A percentile compares a stretch with the other conserved stretches of the same genome.
These are phyloP conservation scores for Actinemys pallida DNA, from an alignment of 2,113 vertebrate genomes.

Conservation along the genomic window DNA sequence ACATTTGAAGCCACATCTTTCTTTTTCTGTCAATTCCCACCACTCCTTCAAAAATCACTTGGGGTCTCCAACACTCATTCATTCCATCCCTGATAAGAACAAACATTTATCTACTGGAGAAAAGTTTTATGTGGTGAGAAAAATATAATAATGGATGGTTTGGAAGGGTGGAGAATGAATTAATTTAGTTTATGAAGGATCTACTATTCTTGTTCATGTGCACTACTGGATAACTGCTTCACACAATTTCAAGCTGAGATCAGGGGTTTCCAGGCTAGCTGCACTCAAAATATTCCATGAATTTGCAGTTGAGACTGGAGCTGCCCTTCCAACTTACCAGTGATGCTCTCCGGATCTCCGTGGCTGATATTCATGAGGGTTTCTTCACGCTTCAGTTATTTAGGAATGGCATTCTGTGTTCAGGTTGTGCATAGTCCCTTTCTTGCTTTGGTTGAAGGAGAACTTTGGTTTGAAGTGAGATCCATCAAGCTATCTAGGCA, in stretches of 20 bases:
- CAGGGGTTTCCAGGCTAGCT: neutral
- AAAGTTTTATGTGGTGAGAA: neutral
- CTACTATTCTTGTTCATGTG: neutral
- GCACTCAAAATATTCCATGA: neutral
- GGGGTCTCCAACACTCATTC: neutral
- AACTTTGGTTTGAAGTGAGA: constrained; percentile 69
- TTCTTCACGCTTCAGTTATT: constrained; percentile 86
- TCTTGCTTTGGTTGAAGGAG: constrained; percentile 69
- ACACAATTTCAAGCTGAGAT: neutral
- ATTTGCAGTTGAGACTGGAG: neutral
- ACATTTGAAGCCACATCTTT: neutral
- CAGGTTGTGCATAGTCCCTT: constrained; percentile 49
- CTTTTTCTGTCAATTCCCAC: neutral
- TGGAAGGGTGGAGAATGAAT: neutral
- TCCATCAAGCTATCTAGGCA: constrained; percentile 63
- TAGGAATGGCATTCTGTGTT: constrained; percentile 71
- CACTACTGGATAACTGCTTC: neutral
- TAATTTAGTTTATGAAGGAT: neutral
- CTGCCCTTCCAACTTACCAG: constrained; percentile 79
- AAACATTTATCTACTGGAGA: neutral
- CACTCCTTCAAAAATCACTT: neutral
- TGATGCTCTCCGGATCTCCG: constrained; percentile 85
- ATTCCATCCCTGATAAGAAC: neutral
- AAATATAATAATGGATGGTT: neutral
- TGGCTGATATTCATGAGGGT: constrained; percentile 89